Conservation (phyloP, 2,113 vertebrate species). For the Stigmatopora argus region DNA sequence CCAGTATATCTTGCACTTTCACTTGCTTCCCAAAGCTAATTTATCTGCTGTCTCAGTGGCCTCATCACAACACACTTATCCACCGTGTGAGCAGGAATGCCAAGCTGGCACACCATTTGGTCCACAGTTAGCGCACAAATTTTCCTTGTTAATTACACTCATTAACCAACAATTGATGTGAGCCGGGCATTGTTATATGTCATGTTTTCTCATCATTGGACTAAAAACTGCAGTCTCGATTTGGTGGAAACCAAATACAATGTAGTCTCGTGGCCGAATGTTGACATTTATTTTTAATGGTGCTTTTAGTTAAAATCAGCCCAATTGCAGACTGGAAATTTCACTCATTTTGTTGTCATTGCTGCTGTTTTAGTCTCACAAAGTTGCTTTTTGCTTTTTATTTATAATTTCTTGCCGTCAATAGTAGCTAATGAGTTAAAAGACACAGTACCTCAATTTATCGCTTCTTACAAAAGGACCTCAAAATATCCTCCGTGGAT, state of each 20-base stretch:
- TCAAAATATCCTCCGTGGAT: no score
- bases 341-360: no score
- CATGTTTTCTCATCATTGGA: constrained; percentile 28
- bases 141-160: constrained; percentile 56
- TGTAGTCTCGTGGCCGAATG: no score
- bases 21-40: constrained; percentile 64
- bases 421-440: no score
- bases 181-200: constrained; percentile 40
- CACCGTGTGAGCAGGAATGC: constrained; percentile 51
- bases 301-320: no score
- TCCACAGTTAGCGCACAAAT: constrained; percentile 41
- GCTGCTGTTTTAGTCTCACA: no score
- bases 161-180: constrained; percentile 59
- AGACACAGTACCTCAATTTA: no score
- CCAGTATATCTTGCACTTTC: constrained; percentile 58
- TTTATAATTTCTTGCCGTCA: no score
- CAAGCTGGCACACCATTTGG: constrained; percentile 45
- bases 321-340: no score
- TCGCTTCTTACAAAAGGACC: no score
- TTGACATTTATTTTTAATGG: no score
- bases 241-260: constrained; percentile 7
- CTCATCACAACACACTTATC: constrained; percentile 56
- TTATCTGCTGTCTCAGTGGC: constrained; percentile 60
- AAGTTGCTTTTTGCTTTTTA: no score
- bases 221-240: constrained; percentile 10